Base-by-base conservation (phyloP, 2,888 invertebrate genomes). In the Noctua comes region DNA sequence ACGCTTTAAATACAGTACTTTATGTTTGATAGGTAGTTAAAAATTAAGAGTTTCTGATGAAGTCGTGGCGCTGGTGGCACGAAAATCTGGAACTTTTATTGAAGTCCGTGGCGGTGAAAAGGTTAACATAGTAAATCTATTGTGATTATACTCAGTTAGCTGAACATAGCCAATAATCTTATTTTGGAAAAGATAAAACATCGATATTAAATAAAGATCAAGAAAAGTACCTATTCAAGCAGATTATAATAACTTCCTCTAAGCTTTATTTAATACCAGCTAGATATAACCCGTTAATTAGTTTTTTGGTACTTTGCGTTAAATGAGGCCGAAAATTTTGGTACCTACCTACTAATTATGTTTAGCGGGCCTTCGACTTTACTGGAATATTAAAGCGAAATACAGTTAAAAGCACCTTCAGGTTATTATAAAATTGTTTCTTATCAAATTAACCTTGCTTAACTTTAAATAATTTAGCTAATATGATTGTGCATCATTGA, bases 221-320 rank as follows among this genome's bases (percentile, higher is more conserved):
- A 69, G 46, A 77, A 68, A 68, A 64, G 65, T 77, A 40, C 54
- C 16, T 48, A 62, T 27, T n/a, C 57, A 69, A 74, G 46, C 48
- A 73, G 57, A 72, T 69, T 77, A 69, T 75, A 76, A 70, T 76
- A 83, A n/a, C 62, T 71, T 71, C 46, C 46, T 46, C 57, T 62
- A 65, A 46, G 69, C 70, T 65, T 76, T 64, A 57, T 66, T 73
- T 54, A 73, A 81, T 70, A 59, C 27, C 71, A 57, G 40, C 51
- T 77, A 72, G 51, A 43, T 78, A 70, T 64, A 76, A 68, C 43
- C 54, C 36, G 68, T 68, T 80, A 71, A 87, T 87, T 83, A 57
- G 59, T 68, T 87, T 80, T 69, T 65, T 66, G 72, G 62, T 79
- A 80, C 75, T 81, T 76, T 27, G 48, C 27, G 54, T 70, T 83